These are phyloP conservation scores for Pseudochirops cupreus DNA, from an alignment of 2,797 vertebrate genomes.

Conservation along the genomic window DNA sequence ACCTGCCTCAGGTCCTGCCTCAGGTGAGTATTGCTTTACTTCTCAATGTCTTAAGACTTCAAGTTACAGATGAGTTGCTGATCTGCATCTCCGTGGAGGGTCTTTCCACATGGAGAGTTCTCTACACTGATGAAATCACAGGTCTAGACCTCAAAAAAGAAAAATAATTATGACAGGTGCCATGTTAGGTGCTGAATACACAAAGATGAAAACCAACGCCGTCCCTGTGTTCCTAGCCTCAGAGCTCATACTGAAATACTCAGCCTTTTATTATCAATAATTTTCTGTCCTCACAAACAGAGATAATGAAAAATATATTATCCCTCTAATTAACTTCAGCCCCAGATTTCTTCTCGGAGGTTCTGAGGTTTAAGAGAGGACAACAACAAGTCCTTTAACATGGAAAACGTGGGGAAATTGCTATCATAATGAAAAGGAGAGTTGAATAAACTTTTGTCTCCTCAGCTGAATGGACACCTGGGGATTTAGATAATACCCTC, in stretches of 20 bases:
- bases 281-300: background rate
- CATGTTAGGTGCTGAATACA: background rate
- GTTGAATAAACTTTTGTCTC: accelerated
- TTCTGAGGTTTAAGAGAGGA: background rate
- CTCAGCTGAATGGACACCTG: background rate
- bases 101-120: background rate
- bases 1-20: background rate
- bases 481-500: background rate
- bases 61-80: background rate
- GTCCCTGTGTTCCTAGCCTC: too few species aligned
- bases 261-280: background rate
- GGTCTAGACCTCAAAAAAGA: background rate
- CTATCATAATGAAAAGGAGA: accelerated
- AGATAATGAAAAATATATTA: background rate
- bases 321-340: background rate
- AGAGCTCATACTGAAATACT: accelerated
- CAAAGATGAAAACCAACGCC: background rate
- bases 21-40: background rate
- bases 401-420: background rate
- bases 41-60: background rate
- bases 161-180: background rate
- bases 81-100: background rate
- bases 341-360: background rate
- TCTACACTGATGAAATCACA: background rate
- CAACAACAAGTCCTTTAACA: background rate